Conservation (phyloP, 2,888 invertebrate species). For the Sarcophaga carnaria region DNA sequence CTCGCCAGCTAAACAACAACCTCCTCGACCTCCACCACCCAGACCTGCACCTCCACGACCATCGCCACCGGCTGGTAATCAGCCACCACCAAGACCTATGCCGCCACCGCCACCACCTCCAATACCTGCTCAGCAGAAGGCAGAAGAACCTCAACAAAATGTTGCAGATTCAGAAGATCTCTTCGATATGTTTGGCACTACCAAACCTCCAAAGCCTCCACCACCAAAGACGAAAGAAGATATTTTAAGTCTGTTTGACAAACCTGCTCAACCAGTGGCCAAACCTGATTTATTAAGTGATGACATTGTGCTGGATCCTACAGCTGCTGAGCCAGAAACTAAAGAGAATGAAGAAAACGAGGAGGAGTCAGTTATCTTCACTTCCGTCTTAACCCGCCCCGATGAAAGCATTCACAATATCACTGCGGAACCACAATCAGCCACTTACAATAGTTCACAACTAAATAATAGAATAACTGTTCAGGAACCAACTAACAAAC, state of each 20-base stretch:
- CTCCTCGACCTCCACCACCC: constrained; percentile 82
- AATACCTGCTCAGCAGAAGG: constrained; percentile 74
- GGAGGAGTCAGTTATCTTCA: constrained; percentile 77
- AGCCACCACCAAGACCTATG: constrained; percentile 81
- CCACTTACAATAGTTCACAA: constrained; percentile 67
- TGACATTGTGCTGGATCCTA: constrained; percentile 81
- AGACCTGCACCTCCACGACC: constrained; percentile 79
- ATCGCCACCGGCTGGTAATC: constrained; percentile 77
- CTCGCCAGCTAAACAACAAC: constrained; percentile 82
- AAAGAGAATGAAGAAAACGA: constrained; percentile 31
- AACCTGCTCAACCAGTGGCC: constrained; percentile 77
- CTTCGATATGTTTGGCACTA: constrained; percentile 83
- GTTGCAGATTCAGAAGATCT: constrained; percentile 82
- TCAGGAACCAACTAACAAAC: constrained; percentile 72
- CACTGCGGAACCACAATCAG: constrained; percentile 80
- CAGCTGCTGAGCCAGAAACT: constrained; percentile 45
- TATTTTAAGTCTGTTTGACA: constrained; percentile 84
- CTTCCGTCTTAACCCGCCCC: constrained; percentile 78
- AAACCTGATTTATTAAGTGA: constrained; percentile 85
- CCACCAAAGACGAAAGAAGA: constrained; percentile 84
- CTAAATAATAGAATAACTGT: constrained; percentile 76
- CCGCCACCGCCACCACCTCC: constrained; percentile 82
- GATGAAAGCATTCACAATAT: constrained; percentile 80
- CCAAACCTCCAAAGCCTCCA: constrained; percentile 83
- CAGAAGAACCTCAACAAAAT: constrained; percentile 60